These are phyloP conservation scores for Lytechinus pictus DNA, from an alignment of 35 echinoderm and acorn worm species.

Conservation along the genomic window DNA sequence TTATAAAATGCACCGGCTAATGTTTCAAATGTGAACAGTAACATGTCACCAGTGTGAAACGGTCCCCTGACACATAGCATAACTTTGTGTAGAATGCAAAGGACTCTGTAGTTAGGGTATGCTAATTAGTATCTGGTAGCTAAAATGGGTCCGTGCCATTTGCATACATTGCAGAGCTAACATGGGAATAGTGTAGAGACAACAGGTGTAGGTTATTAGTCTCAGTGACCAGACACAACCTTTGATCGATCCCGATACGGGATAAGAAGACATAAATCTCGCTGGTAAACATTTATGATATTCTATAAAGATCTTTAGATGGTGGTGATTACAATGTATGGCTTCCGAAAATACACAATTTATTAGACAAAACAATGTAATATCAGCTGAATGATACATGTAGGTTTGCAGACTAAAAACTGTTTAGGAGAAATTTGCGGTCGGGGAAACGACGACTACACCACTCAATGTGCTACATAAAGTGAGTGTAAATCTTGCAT, in stretches of 20 bases:
- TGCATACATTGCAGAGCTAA: neutral
- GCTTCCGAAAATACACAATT: too few relatives aligned
- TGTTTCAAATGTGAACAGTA: neutral
- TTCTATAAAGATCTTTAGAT: too few relatives aligned
- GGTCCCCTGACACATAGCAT: neutral
- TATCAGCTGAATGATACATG: too few relatives aligned
- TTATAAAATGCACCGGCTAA: too few relatives aligned
- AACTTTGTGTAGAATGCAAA: slow-evolving; percentile 4
- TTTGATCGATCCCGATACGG: neutral
- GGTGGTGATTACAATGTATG: too few relatives aligned
- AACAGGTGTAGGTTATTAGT: neutral
- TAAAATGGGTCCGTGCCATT: neutral
- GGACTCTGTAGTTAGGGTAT: neutral
- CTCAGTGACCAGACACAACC: neutral
- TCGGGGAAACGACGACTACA: neutral
- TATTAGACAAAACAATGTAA: too few relatives aligned
- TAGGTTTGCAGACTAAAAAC: neutral
- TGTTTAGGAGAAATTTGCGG: neutral
- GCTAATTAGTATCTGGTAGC: neutral
- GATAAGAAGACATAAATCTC: neutral
- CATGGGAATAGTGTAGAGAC: neutral
- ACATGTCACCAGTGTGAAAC: neutral
- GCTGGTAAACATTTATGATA: too few relatives aligned
- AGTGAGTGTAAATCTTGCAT: neutral
- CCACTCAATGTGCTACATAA: neutral